phyloP scores from a whole-genome alignment of 64 coral and sea anemone genomes.

The Cladopsammia gracilis region DNA sequence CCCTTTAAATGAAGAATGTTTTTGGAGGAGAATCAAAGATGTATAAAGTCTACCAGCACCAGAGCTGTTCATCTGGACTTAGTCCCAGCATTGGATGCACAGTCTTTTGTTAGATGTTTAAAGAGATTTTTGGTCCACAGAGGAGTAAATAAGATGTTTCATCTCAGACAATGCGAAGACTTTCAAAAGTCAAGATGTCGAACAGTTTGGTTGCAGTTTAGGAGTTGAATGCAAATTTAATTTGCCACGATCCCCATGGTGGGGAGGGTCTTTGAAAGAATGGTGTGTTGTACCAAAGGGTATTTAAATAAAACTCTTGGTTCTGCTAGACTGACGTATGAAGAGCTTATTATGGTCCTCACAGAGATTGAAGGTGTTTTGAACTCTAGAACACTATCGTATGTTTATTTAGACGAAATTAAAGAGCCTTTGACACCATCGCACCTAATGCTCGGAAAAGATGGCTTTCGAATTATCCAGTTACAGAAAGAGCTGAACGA shows the following conservation, averaged over 20 bases:
- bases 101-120: slow-evolving; percentile 13
- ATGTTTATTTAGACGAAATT: background rate
- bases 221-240: slow-evolving; percentile 46
- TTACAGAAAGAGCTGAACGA: background rate
- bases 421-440: slow-evolving; percentile 19
- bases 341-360: slow-evolving; percentile 30
- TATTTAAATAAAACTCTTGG: slow-evolving; percentile 26
- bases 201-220: background rate
- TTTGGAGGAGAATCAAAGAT: slow-evolving; percentile 40
- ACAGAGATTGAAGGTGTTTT: slow-evolving; percentile 16
- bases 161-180: slow-evolving; percentile 65
- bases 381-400: slow-evolving; percentile 8
- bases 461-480: background rate
- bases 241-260: background rate
- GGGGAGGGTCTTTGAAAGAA: slow-evolving; percentile 36
- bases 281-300: slow-evolving; percentile 21
- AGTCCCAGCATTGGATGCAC: slow-evolving; percentile 6
- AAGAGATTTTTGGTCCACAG: slow-evolving; percentile 20
- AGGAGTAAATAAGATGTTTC: slow-evolving; percentile 50
- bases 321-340: slow-evolving; percentile 8
- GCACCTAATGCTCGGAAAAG: background rate
- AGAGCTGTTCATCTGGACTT: slow-evolving; percentile 33
- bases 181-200: slow-evolving; percentile 16
- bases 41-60: slow-evolving; percentile 12
- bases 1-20: slow-evolving; percentile 32